Evolutionary conservation across 2,797 vertebrate species (phyloP).

Genomic region (Ctenopoma multispine): DNA sequence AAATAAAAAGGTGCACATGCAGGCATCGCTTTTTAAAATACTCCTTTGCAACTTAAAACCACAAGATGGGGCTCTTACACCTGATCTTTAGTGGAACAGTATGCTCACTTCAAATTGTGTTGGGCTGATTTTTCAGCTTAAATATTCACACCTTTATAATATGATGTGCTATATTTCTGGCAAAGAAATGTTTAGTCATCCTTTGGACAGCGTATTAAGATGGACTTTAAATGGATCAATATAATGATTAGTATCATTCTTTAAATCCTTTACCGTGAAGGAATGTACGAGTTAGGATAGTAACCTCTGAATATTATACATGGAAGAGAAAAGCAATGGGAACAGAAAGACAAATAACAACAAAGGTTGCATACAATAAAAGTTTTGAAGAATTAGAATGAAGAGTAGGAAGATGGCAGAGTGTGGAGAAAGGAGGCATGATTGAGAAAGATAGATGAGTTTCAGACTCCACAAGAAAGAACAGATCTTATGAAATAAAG

Average conservation of each 20-base stretch:
- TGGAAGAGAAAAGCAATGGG: background rate
- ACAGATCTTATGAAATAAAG: background rate
- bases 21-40: background rate
- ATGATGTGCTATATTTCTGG: background rate
- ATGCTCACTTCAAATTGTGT: background rate
- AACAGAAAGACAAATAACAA: conserved; percentile 20
- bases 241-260: background rate
- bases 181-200: background rate
- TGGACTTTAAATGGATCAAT: background rate
- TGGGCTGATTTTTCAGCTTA: background rate
- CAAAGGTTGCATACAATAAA: background rate
- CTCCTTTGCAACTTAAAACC: conserved; percentile 39
- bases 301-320: conserved; percentile 2
- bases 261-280: background rate
- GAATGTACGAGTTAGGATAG: background rate
- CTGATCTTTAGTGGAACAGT: conserved; percentile 4
- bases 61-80: conserved; percentile 68
- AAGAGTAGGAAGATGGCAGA: background rate
- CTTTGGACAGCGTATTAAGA: background rate
- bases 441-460: conserved; percentile 46
- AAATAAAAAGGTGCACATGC: too few species aligned
- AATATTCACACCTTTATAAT: background rate
- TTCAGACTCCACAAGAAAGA: conserved; percentile 27
- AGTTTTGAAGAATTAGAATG: conserved; percentile 17
- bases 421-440: conserved; percentile 21